Conservation (phyloP, 2,888 invertebrate species). For the Caenorhabditis imperialis region DNA sequence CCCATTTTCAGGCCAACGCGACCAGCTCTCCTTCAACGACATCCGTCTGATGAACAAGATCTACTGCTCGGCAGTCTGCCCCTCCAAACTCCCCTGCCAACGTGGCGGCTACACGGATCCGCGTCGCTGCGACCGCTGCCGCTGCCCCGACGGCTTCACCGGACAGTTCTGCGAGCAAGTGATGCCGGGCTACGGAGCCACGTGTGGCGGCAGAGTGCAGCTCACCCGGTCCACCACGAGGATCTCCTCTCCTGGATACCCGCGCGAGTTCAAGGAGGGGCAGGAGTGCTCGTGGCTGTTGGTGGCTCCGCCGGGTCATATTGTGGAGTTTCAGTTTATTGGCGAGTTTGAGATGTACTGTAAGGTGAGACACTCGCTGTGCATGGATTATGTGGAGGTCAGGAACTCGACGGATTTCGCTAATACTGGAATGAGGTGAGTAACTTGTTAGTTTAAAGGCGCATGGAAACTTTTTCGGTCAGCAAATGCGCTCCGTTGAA, state of each 20-base stretch:
- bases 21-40: constrained; percentile 78
- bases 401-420: constrained; percentile 78
- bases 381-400: constrained; percentile 78
- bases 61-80: constrained; percentile 74
- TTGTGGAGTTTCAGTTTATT: constrained; percentile 77
- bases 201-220: constrained; percentile 75
- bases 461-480: not conserved
- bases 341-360: constrained; percentile 78
- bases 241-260: constrained; percentile 76
- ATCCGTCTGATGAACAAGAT: constrained; percentile 78
- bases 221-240: constrained; percentile 58
- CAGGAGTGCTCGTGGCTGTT: constrained; percentile 78
- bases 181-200: constrained; percentile 78
- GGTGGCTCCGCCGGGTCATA: constrained; percentile 74
- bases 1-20: constrained; percentile 68
- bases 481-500: too few relatives aligned
- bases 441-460: not conserved
- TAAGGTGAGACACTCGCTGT: constrained; percentile 78
- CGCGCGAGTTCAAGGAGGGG: constrained; percentile 76
- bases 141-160: constrained; percentile 78
- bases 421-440: constrained; percentile 78
- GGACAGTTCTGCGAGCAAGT: constrained; percentile 76
- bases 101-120: constrained; percentile 78
- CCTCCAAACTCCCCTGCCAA: constrained; percentile 73
- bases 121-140: constrained; percentile 72